A percentile compares a stretch with the other conserved stretches of the same genome.
These are phyloP conservation scores for Drosophila quinaria DNA, from an alignment of 2,888 invertebrate genomes.

Conservation along the genomic window DNA sequence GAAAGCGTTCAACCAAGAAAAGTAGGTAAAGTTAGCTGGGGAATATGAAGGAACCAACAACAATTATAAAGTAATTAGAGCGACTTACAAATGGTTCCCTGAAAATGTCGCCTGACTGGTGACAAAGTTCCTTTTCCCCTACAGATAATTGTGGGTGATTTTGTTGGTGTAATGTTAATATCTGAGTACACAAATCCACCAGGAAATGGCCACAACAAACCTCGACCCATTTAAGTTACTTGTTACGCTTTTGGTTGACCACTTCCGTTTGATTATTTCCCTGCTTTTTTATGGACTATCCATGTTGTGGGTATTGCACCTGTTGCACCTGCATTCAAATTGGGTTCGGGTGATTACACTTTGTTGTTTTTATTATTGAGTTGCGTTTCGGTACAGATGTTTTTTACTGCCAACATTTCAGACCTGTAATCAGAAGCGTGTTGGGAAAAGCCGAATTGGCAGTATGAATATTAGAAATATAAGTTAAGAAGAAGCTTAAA, in stretches of 20 bases:
- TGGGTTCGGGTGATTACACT: neutral
- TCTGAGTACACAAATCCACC: slow-evolving; percentile 4
- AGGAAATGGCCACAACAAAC: slow-evolving; percentile 48
- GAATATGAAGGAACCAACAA: slow-evolving; percentile 24
- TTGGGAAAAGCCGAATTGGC: neutral
- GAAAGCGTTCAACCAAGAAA: slow-evolving; percentile 51
- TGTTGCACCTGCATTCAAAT: slow-evolving; percentile 39
- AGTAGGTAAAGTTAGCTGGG: slow-evolving; percentile 29
- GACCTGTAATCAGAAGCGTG: slow-evolving; percentile 5
- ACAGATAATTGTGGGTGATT: neutral
- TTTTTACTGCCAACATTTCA: neutral
- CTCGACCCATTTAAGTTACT: slow-evolving; percentile 50
- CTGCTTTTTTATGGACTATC: slow-evolving; percentile 11
- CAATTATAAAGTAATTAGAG: slow-evolving; percentile 67
- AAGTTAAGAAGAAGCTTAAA: neutral
- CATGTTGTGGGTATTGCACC: slow-evolving; percentile 32
- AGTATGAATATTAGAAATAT: neutral
- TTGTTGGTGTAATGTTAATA: slow-evolving; percentile 8
- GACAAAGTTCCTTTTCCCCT: slow-evolving; percentile 10
- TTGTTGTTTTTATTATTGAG: slow-evolving; percentile 1
- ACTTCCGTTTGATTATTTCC: slow-evolving; percentile 29
- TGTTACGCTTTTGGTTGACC: slow-evolving; percentile 45
- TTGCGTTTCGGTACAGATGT: neutral
- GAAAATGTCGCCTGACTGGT: slow-evolving; percentile 44
- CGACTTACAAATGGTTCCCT: slow-evolving; percentile 13